Base-by-base conservation (phyloP, 1,140 invertebrate species). In the Eriocheir sinensis region DNA sequence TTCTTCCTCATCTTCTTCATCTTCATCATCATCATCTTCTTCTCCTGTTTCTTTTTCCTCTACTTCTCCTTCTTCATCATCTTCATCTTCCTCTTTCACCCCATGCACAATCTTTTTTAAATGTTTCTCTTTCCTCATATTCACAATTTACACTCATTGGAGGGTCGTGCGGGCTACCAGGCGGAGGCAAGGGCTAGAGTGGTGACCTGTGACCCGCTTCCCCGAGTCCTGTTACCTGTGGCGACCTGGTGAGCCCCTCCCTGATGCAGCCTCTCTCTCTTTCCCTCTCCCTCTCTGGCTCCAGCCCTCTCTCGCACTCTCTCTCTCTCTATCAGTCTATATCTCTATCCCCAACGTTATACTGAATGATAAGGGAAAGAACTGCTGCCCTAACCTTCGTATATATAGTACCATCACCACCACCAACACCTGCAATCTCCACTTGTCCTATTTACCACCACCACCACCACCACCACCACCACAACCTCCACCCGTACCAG, bases 141-240 rank as follows among this genome's bases (percentile, higher is more conserved):
- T 85, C 38, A 41, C 38, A 85, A 36, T 85, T 85, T 41, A 85
- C 21, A 12, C 17, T 36, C 30, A 36, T 85, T 41, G 81, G 34
- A 36, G 34, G 34, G 34, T 85, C 38, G 81, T 38, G 34, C 81
- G 81, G 38, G 34, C 81, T 38, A 36, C 81, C 81, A 85, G 81
- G 17, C 38, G 81, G 34, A 36, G 34, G 81, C 34, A 41, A 72
- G 38, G 81, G 81, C 30, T 15, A 85, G 81, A 27, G 81, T 85
- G 81, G 81, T 85, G 81, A 41, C 81, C 81, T 85, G 34, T 85
- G 81, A 41, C 34, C 34, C 36, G 81, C 60, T 85, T 85, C 81
- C 36, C 34, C 30, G 81, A 38, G 34, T 36, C 81, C 34, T 85
- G 81, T 85, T 85, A 41, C 38, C 32, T 85, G 81, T 41, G 81